Evolutionary conservation across 1,140 invertebrate species (phyloP), one percentile per base, ranked within the genome.

Genomic region (Eciton burchellii): DNA sequence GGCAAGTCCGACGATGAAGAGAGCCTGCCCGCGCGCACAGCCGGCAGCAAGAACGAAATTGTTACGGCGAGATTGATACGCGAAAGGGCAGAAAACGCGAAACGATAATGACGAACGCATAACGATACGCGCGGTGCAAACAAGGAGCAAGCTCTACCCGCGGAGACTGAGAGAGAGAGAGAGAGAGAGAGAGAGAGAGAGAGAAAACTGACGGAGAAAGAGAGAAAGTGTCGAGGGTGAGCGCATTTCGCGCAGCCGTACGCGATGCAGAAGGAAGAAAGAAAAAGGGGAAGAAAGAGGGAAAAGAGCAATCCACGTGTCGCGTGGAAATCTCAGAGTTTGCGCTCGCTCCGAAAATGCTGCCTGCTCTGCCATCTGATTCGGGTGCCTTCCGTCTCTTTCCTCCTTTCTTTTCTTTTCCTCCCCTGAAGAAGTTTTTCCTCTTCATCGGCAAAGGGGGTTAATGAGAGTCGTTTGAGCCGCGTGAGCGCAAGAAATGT

Each of bases 361-460:
- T 21, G 29, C 24, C n/a, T n/a, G n/a, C n/a, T n/a, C n/a, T n/a
- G 24, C n/a, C 74, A 56, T 79, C 63, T 70, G 74, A 79, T 21
- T 14, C 54, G 21, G 6, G 62, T 5, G n/a, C n/a, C n/a, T n/a
- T n/a, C n/a, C n/a, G n/a, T n/a, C n/a, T n/a, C n/a, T n/a, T n/a
- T n/a, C n/a, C n/a, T n/a, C n/a, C n/a, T n/a, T n/a, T n/a, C n/a
- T n/a, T n/a, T n/a, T n/a, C n/a, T n/a, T n/a, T n/a, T n/a, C n/a
- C n/a, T n/a, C n/a, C n/a, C n/a, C n/a, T n/a, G n/a, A n/a, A n/a
- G n/a, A n/a, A n/a, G n/a, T n/a, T n/a, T n/a, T n/a, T 57, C 45
- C 70, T 35, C 6, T 79, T 79, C 12, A 29, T 54, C 47, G 19
- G 24, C 29, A 57, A 29, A 24, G n/a, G 68, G 56, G 35, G 35